A percentile compares a stretch with the other conserved stretches of the same genome.
Evolutionary conservation across 2,888 invertebrate genomes (phyloP).

Genomic region (Hanleya hanleyi): DNA sequence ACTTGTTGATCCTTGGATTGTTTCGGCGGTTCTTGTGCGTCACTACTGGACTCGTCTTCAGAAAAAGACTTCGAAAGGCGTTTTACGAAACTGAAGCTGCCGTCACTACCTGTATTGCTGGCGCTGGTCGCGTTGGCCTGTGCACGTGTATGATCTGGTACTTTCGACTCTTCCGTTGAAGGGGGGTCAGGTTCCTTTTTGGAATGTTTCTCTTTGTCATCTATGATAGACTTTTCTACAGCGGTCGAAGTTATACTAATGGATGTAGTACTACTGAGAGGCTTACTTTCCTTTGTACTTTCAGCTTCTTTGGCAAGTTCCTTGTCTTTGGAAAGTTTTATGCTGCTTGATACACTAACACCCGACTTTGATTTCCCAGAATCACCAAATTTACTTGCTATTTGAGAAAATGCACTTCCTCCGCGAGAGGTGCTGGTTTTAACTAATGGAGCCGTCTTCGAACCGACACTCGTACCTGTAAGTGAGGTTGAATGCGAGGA

Average conservation of each 20-base stretch:
- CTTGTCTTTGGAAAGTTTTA: background rate
- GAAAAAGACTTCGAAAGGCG: conserved; percentile 9
- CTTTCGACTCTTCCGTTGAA: background rate
- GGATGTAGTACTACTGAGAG: background rate
- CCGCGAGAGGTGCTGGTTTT: background rate
- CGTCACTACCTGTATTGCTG: background rate
- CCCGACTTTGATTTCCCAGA: background rate
- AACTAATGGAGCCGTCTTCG: too few species aligned
- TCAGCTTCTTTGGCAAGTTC: background rate
- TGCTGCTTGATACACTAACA: background rate
- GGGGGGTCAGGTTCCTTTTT: background rate
- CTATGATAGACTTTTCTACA: background rate
- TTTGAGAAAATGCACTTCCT: background rate
- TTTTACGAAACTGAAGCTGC: conserved; percentile 11
- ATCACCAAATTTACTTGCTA: background rate
- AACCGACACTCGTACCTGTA: too few species aligned
- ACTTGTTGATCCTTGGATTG: conserved; percentile 7
- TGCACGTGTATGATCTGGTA: background rate
- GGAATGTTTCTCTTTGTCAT: background rate
- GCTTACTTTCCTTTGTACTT: background rate
- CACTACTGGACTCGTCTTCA: conserved; percentile 2
- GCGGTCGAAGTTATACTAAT: background rate
- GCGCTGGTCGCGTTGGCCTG: background rate
- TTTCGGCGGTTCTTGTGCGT: background rate
- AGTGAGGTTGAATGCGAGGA: too few species aligned